Base-by-base conservation (phyloP, 2,797 vertebrate genomes). In the Lepus oiostolus region DNA sequence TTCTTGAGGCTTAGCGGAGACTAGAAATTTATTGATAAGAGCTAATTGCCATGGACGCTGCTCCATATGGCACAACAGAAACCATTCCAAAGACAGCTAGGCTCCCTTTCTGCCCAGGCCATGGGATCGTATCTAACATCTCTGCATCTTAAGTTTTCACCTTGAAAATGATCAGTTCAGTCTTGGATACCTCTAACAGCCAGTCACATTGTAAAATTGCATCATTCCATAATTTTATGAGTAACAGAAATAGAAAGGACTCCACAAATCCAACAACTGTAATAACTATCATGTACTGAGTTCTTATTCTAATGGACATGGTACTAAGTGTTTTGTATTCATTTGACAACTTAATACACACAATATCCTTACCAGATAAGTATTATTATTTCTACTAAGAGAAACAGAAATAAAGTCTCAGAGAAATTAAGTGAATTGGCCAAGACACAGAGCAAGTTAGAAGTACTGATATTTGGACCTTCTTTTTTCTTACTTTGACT, bases 151-250 rank as follows among this genome's bases (percentile, higher is more conserved):
- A 84, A 26, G 2, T 91, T 91, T 91, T 65, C 62, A 80, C 19
- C 28, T 58, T 72, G 38, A 93, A 81, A 91, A 79, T 84, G 9
- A 67, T 7, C 28, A 1, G 19, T 17, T 62, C 5, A 83, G 76
- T 83, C 38, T 88, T 52, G 42, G 13, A 89, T 52, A 52, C 2
- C 16, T 85, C 32, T 81, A 90, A 74, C 3, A 79, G 22, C 19
- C 14, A 90, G 62, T 80, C 83, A 50, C 9, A 38, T 4, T 60
- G 10, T 58, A 62, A 88, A 80, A 88, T 5, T 71, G 14, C 35
- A 70, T 68, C 16, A 77, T 47, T 93, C 26, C 16, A 50, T n/a
- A 60, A 85, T 28, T 92, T 72, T 86, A 68, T 42, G 47, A 87
- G 71, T 75, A 88, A 52, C 28, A 93, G 42, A 92, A 85, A 60